Base-by-base conservation (phyloP, 2,888 invertebrate genomes). In the Pandemis heparana region DNA sequence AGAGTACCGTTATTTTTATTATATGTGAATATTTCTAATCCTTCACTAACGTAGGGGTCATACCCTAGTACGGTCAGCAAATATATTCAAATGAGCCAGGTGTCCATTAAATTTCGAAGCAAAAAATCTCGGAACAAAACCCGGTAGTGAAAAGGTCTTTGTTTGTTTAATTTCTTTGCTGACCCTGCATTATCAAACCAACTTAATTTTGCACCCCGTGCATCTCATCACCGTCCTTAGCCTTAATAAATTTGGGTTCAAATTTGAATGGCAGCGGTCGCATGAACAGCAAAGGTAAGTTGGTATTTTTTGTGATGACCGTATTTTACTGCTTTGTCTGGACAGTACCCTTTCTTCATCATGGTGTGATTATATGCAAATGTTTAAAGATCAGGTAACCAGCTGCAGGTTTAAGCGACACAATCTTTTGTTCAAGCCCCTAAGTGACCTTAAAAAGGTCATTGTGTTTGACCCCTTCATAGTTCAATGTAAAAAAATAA, bases 61-160 rank as follows among this genome's bases (percentile, higher is more conserved):
- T 63, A 76, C 70, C 70, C 68, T 60, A 63, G 71, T 75, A 78
- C 75, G 80, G 80, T 80, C 86, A 85, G 79, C 82, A 80, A 78
- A 84, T 76, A 78, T 68, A 83, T 86, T 83, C 82, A 86, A 86
- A 86, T 83, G 51, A 79, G 76, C 90, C 91, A 91, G 91, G 88
- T 92, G 91, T 82, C 87, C 85, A 78, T 80, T 80, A 78, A 77
- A 77, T 79, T 78, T 78, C 63, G 75, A 72, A 69, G 63, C 53
- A 83, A 87, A 87, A 85, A 83, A 75, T 75, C 78, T 83, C 79
- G 83, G 85, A 82, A 79, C 75, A 75, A 73, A 70, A 70, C 70
- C 73, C 59, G 38, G 39, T 61, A 39, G 67, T 77, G 74, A 75
- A 76, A 77, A 77, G 69, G 65, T 76, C 78, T 77, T 81, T 81